These are phyloP conservation scores for Vulpes lagopus DNA, from an alignment of 2,113 vertebrate species.

Conservation along the genomic window DNA sequence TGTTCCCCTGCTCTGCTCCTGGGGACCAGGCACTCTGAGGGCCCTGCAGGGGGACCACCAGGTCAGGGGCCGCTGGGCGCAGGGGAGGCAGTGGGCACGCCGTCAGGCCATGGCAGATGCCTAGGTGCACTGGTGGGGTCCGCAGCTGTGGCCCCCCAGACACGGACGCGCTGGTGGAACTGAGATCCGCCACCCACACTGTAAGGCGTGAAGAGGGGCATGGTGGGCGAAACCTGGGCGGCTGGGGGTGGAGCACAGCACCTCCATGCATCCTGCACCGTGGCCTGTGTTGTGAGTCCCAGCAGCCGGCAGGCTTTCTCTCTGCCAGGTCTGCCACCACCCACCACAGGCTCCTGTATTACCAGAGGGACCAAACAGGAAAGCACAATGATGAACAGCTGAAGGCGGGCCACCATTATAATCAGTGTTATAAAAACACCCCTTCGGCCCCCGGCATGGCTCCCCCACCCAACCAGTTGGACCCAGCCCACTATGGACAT, in stretches of 20 bases:
- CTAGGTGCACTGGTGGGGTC: too few species aligned
- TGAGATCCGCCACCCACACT: too few species aligned
- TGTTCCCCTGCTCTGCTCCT: background rate
- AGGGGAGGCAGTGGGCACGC: background rate
- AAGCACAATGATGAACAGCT: background rate
- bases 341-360: too few species aligned
- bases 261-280: rapidly evolving
- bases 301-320: background rate
- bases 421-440: background rate
- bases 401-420: background rate
- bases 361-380: background rate
- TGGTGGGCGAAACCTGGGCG: background rate
- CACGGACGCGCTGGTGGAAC: background rate
- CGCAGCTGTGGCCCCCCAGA: background rate
- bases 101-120: too few species aligned
- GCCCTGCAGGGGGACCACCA: background rate
- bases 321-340: background rate
- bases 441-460: too few species aligned
- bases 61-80: background rate
- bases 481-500: background rate
- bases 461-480: too few species aligned
- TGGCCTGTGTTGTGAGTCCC: background rate
- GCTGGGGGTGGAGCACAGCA: background rate
- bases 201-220: background rate
- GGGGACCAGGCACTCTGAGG: background rate